Base-by-base conservation (phyloP, 2,888 invertebrate genomes). In the Rotaria macrura region DNA sequence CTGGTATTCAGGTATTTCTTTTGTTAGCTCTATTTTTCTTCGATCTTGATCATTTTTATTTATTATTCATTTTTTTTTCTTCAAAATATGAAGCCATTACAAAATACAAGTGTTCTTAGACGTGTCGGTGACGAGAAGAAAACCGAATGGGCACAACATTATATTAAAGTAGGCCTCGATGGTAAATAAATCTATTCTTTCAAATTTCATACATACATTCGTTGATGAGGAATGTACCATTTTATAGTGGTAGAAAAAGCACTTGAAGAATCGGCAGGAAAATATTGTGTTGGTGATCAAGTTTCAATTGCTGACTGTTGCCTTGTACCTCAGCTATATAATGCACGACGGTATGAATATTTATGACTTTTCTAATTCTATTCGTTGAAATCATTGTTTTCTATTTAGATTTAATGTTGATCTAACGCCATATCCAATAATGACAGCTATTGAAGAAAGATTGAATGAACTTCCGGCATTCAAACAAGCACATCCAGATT, bases 241-340 rank as follows among this genome's bases (percentile, higher is more conserved):
- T 17, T 6, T 79, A 9, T 43, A 79, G 79, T 43, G 23, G 10
- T 79, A 23, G 79, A 79, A 79, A 79, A 79, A 79, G 79, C 10
- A 12, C 43, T 79, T 12, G 43, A 79, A 79, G 79, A 79, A 5
- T 94, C 94, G 84, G 94, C 96, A 84, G 92, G 91, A 5, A 89
- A 88, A 90, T 97, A 95, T 90, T 95, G 95, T 89, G 95, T 96
- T 6, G 97, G 97, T 0, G 96, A 98, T 91, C 94, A 95, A 88
- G 94, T 98, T 87, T 95, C 96, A 0, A 92, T 97, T 89, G 97
- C 97, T 9, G 98, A 98, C 91, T 95, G 96, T 89, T 97, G 95
- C 90, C 92, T 98, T 87, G 95, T 97, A 85, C 97, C 97, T 84
- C 97, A 98, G 92, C 94, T 97, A 85, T 96, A 95, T 90, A 96